Evolutionary conservation across 2,113 vertebrate genomes (phyloP).

Genomic region (Brachionichthys hirsutus): DNA sequence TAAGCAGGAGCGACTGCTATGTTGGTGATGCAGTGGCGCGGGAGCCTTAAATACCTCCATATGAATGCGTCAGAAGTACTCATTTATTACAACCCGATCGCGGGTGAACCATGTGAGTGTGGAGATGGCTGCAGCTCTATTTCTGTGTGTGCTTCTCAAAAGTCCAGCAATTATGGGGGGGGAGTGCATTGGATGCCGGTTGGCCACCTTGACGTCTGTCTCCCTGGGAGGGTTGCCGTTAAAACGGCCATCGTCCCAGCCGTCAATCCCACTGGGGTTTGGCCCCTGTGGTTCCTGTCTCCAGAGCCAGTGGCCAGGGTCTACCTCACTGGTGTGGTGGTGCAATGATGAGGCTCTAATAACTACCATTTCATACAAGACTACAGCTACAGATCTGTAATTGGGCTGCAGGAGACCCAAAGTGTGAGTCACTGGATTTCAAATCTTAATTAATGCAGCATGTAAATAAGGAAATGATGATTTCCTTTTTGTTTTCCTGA

Average conservation of each 20-base stretch:
- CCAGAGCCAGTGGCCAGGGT: constrained; percentile 70
- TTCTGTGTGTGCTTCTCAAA: constrained; percentile 72
- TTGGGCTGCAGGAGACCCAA: constrained; percentile 55
- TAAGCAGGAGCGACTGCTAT: constrained; percentile 68
- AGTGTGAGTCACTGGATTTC: constrained; percentile 43
- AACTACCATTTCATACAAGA: constrained; percentile 66
- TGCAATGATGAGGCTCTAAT: constrained; percentile 76
- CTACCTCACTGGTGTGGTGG: constrained; percentile 71
- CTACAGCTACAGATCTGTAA: constrained; percentile 66
- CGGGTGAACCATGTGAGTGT: constrained; percentile 73
- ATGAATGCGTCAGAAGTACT: constrained; percentile 77
- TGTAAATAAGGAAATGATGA: constrained; percentile 18
- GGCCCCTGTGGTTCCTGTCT: constrained; percentile 68
- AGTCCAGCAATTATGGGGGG: constrained; percentile 80
- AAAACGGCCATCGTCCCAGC: constrained; percentile 68
- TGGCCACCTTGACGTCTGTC: constrained; percentile 81
- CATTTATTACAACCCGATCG: constrained; percentile 81
- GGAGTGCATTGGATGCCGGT: constrained; percentile 71
- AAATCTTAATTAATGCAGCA: constrained; percentile 41
- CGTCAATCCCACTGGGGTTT: constrained; percentile 68
- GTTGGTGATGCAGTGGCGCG: constrained; percentile 62
- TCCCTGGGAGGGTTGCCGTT: constrained; percentile 74
- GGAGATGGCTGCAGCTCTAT: constrained; percentile 74
- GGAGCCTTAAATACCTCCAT: constrained; percentile 77
- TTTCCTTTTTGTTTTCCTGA: constrained; percentile 21